These are phyloP conservation scores for Aquatica leii DNA, from an alignment of 2,888 invertebrate genomes.

Conservation along the genomic window DNA sequence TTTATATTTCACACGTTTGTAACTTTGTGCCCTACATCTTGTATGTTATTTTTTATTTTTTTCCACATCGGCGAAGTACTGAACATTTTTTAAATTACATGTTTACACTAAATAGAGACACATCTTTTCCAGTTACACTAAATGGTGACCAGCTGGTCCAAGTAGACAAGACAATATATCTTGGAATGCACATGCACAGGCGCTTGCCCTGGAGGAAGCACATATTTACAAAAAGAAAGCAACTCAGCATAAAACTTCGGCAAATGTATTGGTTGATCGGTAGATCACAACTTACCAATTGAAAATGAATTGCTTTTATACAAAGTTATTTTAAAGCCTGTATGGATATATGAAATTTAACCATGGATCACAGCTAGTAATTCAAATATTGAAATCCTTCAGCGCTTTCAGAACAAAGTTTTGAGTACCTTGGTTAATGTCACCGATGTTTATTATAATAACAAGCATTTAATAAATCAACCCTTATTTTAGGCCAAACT, in stretches of 20 bases:
- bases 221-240: conserved; percentile 9
- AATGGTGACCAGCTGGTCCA: background rate
- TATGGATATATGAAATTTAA: conserved; percentile 3
- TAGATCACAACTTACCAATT: background rate
- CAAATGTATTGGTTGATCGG: conserved; percentile 7
- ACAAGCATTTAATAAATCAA: too few relatives aligned
- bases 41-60: too few relatives aligned
- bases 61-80: too few relatives aligned
- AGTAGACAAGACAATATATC: conserved; percentile 1
- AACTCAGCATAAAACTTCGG: background rate
- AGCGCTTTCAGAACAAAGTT: conserved; percentile 11
- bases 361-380: conserved; percentile 12
- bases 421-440: conserved; percentile 5
- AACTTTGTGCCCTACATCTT: too few relatives aligned
- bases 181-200: conserved; percentile 7
- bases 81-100: too few relatives aligned
- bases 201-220: background rate
- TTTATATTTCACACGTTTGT: too few relatives aligned
- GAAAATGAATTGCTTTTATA: conserved; percentile 8
- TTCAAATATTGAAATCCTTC: conserved; percentile 15
- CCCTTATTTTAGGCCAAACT: too few relatives aligned
- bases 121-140: too few relatives aligned
- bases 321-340: background rate
- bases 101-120: too few relatives aligned
- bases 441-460: too few relatives aligned